Conservation (phyloP, 2,888 invertebrate species). For the Caenorhabditis japonica region DNA sequence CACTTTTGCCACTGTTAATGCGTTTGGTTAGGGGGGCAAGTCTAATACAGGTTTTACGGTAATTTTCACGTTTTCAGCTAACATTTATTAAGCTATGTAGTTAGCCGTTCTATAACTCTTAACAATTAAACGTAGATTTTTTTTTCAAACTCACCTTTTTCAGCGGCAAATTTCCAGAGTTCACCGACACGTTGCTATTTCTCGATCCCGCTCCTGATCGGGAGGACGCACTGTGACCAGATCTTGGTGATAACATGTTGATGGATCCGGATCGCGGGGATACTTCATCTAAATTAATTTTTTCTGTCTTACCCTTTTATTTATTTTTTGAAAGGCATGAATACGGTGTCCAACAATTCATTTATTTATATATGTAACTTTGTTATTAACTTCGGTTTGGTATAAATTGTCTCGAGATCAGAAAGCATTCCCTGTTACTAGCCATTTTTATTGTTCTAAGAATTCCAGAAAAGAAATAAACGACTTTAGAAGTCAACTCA, state of each 20-base stretch:
- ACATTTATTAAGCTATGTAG: not conserved
- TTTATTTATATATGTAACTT: too few relatives aligned
- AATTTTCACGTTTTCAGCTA: too few relatives aligned
- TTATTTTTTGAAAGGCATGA: not conserved
- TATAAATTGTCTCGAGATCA: too few relatives aligned
- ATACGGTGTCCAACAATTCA: too few relatives aligned
- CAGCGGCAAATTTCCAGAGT: slow-evolving; percentile 61
- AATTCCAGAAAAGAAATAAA: too few relatives aligned
- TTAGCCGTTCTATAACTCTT: not conserved
- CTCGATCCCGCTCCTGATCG: slow-evolving; percentile 52
- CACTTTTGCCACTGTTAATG: too few relatives aligned
- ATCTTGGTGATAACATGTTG: slow-evolving; percentile 58
- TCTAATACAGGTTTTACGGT: too few relatives aligned
- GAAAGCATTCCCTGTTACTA: too few relatives aligned
- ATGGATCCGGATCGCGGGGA: slow-evolving; percentile 68
- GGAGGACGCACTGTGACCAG: slow-evolving; percentile 53
- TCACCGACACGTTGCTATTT: slow-evolving; percentile 49
- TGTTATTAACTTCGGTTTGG: too few relatives aligned
- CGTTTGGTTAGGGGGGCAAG: too few relatives aligned
- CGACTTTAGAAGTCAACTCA: slow-evolving; percentile 1
- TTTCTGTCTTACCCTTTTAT: not conserved
- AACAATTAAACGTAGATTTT: too few relatives aligned
- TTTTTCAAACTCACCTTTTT: too few relatives aligned
- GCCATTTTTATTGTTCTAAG: slow-evolving; percentile 3
- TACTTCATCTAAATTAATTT: slow-evolving; percentile 52